These are phyloP conservation scores for Nibea albiflora DNA, from an alignment of 2,113 vertebrate species.

Conservation along the genomic window DNA sequence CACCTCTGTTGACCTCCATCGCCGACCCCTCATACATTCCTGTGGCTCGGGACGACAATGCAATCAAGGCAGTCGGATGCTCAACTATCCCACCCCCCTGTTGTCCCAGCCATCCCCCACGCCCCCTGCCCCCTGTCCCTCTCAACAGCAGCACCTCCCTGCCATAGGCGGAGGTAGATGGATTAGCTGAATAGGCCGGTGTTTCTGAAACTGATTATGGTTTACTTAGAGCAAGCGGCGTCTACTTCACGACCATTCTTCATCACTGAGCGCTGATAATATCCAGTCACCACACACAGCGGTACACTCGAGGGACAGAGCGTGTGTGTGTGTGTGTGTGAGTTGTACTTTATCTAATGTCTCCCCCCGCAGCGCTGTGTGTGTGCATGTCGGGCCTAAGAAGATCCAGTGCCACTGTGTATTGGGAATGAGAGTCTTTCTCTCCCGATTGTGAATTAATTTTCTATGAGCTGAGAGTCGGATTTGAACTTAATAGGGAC, in stretches of 20 bases:
- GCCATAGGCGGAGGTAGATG: slow-evolving; percentile 21
- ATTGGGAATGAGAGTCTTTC: slow-evolving; percentile 21
- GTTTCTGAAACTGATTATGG: slow-evolving; percentile 56
- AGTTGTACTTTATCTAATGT: slow-evolving; percentile 43
- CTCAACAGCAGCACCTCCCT: background rate
- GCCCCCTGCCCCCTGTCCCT: too few species aligned
- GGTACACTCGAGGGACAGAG: slow-evolving; percentile 35
- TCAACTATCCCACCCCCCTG: background rate
- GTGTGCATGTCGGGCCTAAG: slow-evolving; percentile 21
- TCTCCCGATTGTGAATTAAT: slow-evolving; percentile 58
- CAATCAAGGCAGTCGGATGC: slow-evolving; percentile 7
- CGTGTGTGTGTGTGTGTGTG: slow-evolving; percentile 28
- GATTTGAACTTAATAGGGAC: slow-evolving; percentile 63
- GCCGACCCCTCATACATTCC: background rate
- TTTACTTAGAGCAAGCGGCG: slow-evolving; percentile 64
- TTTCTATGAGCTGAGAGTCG: slow-evolving; percentile 62
- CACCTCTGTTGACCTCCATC: slow-evolving; percentile 18
- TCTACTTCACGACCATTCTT: slow-evolving; percentile 43
- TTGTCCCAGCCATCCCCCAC: background rate
- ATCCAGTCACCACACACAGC: slow-evolving; percentile 57
- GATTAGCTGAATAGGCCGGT: slow-evolving; percentile 17
- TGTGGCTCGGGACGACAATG: background rate
- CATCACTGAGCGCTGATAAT: slow-evolving; percentile 54
- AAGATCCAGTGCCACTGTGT: slow-evolving; percentile 34
- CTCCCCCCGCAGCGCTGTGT: slow-evolving; percentile 6